These are phyloP conservation scores for Lochmaea crataegi DNA, from an alignment of 2,888 invertebrate species.

Conservation along the genomic window DNA sequence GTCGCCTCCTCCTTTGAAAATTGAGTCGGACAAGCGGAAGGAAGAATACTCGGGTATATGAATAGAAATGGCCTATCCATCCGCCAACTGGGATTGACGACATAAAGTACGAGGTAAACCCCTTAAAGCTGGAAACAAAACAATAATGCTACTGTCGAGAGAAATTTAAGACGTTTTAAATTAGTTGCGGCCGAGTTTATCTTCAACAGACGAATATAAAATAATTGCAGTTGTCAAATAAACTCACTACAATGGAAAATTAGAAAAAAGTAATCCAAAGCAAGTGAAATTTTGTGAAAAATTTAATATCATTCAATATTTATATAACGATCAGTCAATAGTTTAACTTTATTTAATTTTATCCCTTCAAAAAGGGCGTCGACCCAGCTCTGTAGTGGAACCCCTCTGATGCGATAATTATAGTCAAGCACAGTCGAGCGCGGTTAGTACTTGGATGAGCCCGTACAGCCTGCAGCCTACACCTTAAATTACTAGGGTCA, in stretches of 20 bases:
- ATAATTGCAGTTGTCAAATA: neutral
- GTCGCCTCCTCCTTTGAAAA: constrained; percentile 12
- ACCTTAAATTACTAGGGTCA: too few relatives aligned
- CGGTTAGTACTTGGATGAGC: too few relatives aligned
- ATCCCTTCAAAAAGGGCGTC: too few relatives aligned
- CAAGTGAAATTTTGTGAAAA: too few relatives aligned
- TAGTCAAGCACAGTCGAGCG: too few relatives aligned
- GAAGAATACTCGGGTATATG: constrained; percentile 15
- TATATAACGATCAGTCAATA: too few relatives aligned
- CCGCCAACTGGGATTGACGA: constrained; percentile 20
- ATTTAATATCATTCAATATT: too few relatives aligned
- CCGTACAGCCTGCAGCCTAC: too few relatives aligned
- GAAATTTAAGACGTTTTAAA: constrained; percentile 23
- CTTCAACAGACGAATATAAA: neutral
- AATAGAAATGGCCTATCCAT: constrained; percentile 29
- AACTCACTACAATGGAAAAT: neutral
- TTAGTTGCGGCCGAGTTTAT: constrained; percentile 8
- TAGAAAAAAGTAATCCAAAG: too few relatives aligned
- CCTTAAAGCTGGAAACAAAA: neutral
- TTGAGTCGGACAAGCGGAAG: constrained; percentile 24
- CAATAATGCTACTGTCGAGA: constrained; percentile 17
- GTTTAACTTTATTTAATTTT: too few relatives aligned
- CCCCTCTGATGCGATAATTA: too few relatives aligned
- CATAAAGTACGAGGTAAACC: constrained; percentile 20
- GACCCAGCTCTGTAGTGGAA: too few relatives aligned